Evolutionary conservation across 1,140 invertebrate species (phyloP).

Genomic region (Euborellia annulipes): DNA sequence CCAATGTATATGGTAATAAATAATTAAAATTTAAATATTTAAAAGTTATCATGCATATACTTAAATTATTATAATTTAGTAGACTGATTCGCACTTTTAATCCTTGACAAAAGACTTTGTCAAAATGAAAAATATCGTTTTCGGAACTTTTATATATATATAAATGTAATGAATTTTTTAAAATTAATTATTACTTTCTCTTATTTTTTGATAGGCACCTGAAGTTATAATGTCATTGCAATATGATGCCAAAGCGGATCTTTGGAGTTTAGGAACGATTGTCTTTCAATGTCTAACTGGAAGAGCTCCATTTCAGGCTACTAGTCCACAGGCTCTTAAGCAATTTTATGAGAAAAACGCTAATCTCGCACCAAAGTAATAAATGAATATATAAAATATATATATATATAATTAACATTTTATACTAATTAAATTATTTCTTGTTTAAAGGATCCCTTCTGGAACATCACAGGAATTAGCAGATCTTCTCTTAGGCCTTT

Average conservation of each 20-base stretch:
- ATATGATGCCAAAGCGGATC: slow-evolving; percentile 96
- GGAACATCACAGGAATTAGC: slow-evolving; percentile 80
- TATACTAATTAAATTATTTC: too few relatives aligned
- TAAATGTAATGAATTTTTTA: neutral
- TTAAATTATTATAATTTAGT: too few relatives aligned
- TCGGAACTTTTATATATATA: neutral
- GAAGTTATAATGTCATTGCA: slow-evolving; percentile 99
- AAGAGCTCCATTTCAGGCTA: slow-evolving; percentile 94
- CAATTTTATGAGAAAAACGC: slow-evolving; percentile 93
- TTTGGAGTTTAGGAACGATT: slow-evolving; percentile 98
- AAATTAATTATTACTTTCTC: neutral
- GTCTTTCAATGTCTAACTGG: slow-evolving; percentile 98
- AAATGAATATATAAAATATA: neutral
- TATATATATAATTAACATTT: too few relatives aligned
- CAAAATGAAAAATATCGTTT: too few relatives aligned
- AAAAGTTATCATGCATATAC: neutral
- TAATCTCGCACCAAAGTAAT: slow-evolving; percentile 89
- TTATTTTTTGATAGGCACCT: slow-evolving; percentile 52
- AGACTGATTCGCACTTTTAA: neutral
- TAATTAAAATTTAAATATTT: too few relatives aligned
- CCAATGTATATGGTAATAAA: slow-evolving; percentile 99
- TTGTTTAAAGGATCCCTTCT: slow-evolving; percentile 67
- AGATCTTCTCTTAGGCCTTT: slow-evolving; percentile 70
- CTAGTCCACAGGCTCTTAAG: slow-evolving; percentile 95
- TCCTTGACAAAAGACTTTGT: too few relatives aligned